Conservation (phyloP, 2,888 invertebrate species). For the Drosophila algonquin region DNA sequence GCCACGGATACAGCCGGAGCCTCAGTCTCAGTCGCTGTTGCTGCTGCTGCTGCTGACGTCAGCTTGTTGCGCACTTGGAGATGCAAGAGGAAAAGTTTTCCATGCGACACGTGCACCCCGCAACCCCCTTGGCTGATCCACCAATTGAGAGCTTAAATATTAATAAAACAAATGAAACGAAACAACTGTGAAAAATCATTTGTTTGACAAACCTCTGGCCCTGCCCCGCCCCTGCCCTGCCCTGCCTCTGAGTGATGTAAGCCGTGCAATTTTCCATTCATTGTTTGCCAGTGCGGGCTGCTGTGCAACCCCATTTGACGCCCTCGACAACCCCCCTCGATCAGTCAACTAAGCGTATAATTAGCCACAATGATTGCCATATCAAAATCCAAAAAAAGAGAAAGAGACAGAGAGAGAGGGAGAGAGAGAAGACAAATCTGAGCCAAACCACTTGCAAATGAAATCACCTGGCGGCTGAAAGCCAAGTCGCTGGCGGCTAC, state of each 20-base stretch:
- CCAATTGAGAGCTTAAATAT: conserved; percentile 23
- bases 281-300: conserved; percentile 35
- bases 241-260: conserved; percentile 55
- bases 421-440: conserved; percentile 19
- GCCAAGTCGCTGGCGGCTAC: conserved; percentile 13
- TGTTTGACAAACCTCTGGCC: conserved; percentile 63
- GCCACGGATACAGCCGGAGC: conserved; percentile 17
- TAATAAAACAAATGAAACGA: conserved; percentile 22
- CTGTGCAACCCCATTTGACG: neutral
- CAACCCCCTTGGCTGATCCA: neutral
- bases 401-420: neutral
- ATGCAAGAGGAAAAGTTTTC: conserved; percentile 44
- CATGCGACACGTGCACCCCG: conserved; percentile 50
- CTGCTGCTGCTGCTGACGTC: conserved; percentile 10
- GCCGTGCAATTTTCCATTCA: conserved; percentile 35
- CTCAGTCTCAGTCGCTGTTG: conserved; percentile 1
- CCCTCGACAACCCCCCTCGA: conserved; percentile 6
- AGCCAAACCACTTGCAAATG: conserved; percentile 58
- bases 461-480: conserved; percentile 56
- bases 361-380: conserved; percentile 55
- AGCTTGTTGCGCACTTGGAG: conserved; percentile 53
- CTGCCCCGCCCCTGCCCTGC: neutral
- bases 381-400: conserved; percentile 48
- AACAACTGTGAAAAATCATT: conserved; percentile 25
- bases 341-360: conserved; percentile 58